Conservation (phyloP, 2,113 vertebrate species). For the Dasyprocta punctata region DNA sequence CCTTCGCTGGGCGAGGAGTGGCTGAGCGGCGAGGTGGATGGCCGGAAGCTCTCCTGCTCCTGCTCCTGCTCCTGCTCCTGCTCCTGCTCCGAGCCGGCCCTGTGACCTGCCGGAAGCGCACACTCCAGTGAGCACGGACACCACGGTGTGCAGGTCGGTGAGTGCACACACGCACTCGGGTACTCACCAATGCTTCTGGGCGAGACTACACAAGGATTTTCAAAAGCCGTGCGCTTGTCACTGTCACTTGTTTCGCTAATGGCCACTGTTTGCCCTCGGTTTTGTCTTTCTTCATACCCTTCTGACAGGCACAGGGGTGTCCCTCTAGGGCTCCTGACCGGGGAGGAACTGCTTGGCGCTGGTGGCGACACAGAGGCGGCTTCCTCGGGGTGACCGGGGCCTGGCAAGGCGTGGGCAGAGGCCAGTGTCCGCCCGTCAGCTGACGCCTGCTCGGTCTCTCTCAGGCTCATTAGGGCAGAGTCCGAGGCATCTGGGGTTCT, state of each 20-base stretch:
- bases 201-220: constrained; percentile 50
- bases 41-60: constrained; percentile 90
- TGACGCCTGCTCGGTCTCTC: not conserved
- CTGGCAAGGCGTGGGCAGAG: not conserved
- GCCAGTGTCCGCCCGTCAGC: not conserved
- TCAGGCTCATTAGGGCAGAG: not conserved
- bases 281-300: constrained; percentile 51
- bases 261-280: constrained; percentile 42
- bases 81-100: too few relatives aligned
- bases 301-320: constrained; percentile 25
- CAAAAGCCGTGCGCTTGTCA: constrained; percentile 84
- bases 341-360: constrained; percentile 39
- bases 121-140: constrained; percentile 36
- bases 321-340: constrained; percentile 32
- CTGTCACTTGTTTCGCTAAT: constrained; percentile 27
- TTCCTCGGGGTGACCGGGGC: constrained; percentile 13
- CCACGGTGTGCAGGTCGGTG: not conserved
- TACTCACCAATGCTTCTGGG: constrained; percentile 84
- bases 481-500: not conserved
- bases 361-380: not conserved
- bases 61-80: too few relatives aligned
- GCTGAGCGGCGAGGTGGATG: constrained; percentile 94
- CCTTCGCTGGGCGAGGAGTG: constrained; percentile 96
- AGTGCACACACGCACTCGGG: not conserved
- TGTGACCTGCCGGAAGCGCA: constrained; percentile 59